A percentile compares a stretch with the other conserved stretches of the same genome.
Evolutionary conservation across 2,797 vertebrate genomes (phyloP).

Genomic region (Merluccius polli): DNA sequence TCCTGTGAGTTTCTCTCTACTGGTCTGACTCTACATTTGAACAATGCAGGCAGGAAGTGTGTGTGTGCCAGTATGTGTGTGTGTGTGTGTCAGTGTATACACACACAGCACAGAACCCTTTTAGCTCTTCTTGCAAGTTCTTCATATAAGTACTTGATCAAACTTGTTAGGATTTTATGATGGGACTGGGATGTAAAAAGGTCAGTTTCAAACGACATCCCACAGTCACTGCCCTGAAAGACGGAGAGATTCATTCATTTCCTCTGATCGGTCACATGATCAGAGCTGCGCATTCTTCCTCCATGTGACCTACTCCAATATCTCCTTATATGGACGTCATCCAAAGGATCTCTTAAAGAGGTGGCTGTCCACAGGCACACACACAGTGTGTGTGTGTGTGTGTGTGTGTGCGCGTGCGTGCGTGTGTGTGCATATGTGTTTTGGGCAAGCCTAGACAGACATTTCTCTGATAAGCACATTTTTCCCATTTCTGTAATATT

Average conservation of each 20-base stretch:
- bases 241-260: constrained; percentile 65
- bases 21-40: constrained; percentile 49
- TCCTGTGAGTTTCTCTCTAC: constrained; percentile 49
- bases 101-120: constrained; percentile 20
- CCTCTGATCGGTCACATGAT: constrained; percentile 68
- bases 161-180: background rate
- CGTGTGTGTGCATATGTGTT: constrained; percentile 1
- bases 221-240: constrained; percentile 50
- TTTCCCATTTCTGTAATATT: background rate
- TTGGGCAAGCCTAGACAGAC: background rate
- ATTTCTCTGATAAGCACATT: background rate
- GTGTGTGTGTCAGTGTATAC: constrained; percentile 26
- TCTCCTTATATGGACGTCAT: constrained; percentile 77
- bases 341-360: constrained; percentile 73
- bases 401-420: constrained; percentile 31
- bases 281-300: constrained; percentile 57
- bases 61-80: too few relatives aligned
- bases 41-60: constrained; percentile 43
- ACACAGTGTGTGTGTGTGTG: constrained; percentile 36
- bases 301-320: constrained; percentile 72
- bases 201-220: background rate
- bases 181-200: background rate
- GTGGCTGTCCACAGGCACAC: constrained; percentile 50
- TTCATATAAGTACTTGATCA: background rate
- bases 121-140: background rate